Base-by-base conservation (phyloP, 2,113 vertebrate species). In the Clarias gariepinus region DNA sequence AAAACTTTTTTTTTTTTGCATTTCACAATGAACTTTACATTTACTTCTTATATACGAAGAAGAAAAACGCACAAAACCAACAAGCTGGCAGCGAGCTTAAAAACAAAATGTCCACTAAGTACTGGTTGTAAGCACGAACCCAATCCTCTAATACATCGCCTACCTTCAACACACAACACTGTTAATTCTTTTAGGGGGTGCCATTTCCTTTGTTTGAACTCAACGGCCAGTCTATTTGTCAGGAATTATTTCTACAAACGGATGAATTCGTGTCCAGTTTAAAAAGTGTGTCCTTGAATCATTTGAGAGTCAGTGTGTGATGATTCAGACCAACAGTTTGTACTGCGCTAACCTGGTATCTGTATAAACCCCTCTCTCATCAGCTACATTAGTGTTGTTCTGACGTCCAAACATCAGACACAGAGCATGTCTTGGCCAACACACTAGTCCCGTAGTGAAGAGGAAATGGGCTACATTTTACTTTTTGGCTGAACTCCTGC, bases 401-500 rank as follows among this genome's bases (percentile, higher is more conserved):
- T 47, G 47, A 57, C 74, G 9, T 28, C 21, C 23, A 7, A 41
- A 52, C 74, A 28, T 28, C 76, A 79, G 1, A 21, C 52, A 33
- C 6, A 0, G 10, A 79, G 28, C 53, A 58, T 2, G 53, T 57
- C 55, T 58, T 13, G 4, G 18, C 18, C 16, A 81, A 61, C 25
- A 12, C 11, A 41, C 19, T 25, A 23, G 19, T 8, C 61, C 33
- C 36, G 30, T 15, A 25, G 10, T 61, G 19, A 81, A 6, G 30
- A 15, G 78, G 78, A 61, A 81, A 81, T 36, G 36, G 55, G 16
- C 77, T 80, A 0, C 55, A 60, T 60, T 36, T 80, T 19, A 19
- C 78, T 53, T 53, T 47, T 64, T 82, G 81, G 81, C 36, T 82
- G 10, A 83, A 68, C 63, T 55, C 23, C 61, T 41, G 78, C 57